Evolutionary conservation across 2,113 vertebrate genomes (phyloP).

Genomic region (Numida meleagris): DNA sequence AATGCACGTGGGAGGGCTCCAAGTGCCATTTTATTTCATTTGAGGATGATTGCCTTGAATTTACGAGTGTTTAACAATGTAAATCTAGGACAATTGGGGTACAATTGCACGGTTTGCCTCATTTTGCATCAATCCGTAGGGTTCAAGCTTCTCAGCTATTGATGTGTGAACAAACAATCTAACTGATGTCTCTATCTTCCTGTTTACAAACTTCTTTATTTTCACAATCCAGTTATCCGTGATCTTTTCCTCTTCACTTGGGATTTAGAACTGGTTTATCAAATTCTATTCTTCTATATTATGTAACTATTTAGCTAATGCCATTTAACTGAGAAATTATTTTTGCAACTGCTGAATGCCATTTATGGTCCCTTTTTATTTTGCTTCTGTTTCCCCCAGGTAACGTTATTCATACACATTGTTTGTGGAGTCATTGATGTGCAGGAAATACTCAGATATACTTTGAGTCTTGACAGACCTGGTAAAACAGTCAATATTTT

Average conservation of each 20-base stretch:
- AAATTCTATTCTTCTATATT: neutral
- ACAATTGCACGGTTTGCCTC: neutral
- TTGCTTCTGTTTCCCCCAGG: neutral
- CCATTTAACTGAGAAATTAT: slow-evolving; percentile 23
- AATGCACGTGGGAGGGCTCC: neutral
- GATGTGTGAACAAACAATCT: accelerated
- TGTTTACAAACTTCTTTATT: neutral
- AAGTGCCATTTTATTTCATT: neutral
- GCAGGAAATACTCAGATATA: slow-evolving; percentile 1
- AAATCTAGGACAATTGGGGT: neutral
- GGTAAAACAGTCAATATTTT: slow-evolving; percentile 26
- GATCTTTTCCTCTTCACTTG: neutral
- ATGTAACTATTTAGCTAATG: neutral
- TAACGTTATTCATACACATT: neutral
- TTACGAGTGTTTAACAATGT: neutral
- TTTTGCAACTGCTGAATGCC: neutral
- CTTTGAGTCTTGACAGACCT: neutral
- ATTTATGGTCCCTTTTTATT: slow-evolving; percentile 6
- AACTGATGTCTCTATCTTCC: neutral
- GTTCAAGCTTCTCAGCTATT: neutral
- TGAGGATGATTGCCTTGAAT: neutral
- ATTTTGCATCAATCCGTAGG: neutral
- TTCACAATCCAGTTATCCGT: neutral
- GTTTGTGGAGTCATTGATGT: neutral
- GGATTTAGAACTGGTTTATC: neutral